Percentiles rank a stretch among this genome's conserved stretches.
These are phyloP conservation scores for Germaria angustata DNA, from an alignment of 2,888 invertebrate species.

Conservation along the genomic window DNA sequence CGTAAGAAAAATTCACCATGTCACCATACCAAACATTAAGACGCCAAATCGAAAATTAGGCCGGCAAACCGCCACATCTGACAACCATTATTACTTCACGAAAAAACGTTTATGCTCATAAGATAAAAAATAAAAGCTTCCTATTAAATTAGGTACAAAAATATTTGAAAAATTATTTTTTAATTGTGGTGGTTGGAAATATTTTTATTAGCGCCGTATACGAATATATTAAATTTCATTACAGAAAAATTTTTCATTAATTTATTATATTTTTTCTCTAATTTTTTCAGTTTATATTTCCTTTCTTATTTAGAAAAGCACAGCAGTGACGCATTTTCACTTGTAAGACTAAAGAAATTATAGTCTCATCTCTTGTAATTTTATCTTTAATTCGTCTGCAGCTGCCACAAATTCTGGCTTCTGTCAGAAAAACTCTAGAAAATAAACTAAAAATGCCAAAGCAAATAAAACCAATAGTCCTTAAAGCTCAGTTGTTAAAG, in stretches of 20 bases:
- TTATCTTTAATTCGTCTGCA: slow-evolving; percentile 7
- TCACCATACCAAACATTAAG: too few relatives aligned
- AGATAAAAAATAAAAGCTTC: too few relatives aligned
- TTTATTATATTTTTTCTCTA: neutral
- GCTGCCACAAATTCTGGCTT: slow-evolving; percentile 10
- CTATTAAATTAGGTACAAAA: too few relatives aligned
- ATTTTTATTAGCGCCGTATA: neutral
- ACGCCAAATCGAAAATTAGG: too few relatives aligned
- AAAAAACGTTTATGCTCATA: too few relatives aligned
- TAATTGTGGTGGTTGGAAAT: neutral
- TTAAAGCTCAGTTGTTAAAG: slow-evolving; percentile 5
- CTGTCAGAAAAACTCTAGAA: neutral
- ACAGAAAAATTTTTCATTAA: neutral
- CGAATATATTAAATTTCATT: neutral
- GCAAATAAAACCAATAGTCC: slow-evolving; percentile 3
- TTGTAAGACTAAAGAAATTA: neutral
- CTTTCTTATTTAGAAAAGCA: neutral
- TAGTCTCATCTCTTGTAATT: neutral
- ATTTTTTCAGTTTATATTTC: neutral
- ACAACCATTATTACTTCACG: too few relatives aligned
- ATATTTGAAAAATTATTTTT: too few relatives aligned
- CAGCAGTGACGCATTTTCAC: neutral
- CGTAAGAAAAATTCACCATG: too few relatives aligned
- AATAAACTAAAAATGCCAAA: slow-evolving; percentile 13
- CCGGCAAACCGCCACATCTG: too few relatives aligned